Conservation (phyloP, 2,888 invertebrate species). For the Hemicrepidius hirtus region DNA sequence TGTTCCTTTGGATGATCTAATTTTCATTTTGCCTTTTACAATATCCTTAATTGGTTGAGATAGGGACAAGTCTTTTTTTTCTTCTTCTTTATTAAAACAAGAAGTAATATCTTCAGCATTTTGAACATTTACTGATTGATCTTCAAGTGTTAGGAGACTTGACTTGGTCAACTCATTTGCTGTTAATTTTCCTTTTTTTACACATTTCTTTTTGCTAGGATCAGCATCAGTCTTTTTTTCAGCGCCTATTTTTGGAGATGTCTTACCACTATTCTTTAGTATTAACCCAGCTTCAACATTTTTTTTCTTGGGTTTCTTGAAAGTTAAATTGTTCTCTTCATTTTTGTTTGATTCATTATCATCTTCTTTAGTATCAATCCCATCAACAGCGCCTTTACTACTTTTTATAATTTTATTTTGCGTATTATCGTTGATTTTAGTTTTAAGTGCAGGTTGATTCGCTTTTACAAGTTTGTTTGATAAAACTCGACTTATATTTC, state of each 20-base stretch:
- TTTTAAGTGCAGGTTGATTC: not conserved
- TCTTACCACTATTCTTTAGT: too few relatives aligned
- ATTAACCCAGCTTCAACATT: not conserved
- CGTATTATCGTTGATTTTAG: conserved; percentile 45
- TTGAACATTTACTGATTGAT: too few relatives aligned
- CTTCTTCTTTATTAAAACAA: too few relatives aligned
- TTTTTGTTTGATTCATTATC: conserved; percentile 57
- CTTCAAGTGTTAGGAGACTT: too few relatives aligned
- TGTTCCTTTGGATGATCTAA: too few relatives aligned
- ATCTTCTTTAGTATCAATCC: conserved; percentile 50
- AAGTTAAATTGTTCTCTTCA: conserved; percentile 63
- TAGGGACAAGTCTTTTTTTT: too few relatives aligned
- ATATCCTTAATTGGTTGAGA: too few relatives aligned
- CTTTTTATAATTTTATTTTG: conserved; percentile 61
- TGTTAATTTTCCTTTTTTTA: conserved; percentile 30
- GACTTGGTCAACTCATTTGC: too few relatives aligned
- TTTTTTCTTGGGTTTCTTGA: not conserved
- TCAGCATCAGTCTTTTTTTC: conserved; percentile 41
- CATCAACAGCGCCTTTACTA: too few relatives aligned
- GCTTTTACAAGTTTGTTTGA: conserved; percentile 20
- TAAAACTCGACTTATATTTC: conserved; percentile 30
- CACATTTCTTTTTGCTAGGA: conserved; percentile 29
- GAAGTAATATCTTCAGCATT: too few relatives aligned
- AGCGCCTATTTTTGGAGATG: not conserved
- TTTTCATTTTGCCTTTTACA: too few relatives aligned